Percentiles rank a stretch among this genome's conserved stretches.
Evolutionary conservation across 2,888 invertebrate species (phyloP).

Genomic region (Epinotia brunnichana): DNA sequence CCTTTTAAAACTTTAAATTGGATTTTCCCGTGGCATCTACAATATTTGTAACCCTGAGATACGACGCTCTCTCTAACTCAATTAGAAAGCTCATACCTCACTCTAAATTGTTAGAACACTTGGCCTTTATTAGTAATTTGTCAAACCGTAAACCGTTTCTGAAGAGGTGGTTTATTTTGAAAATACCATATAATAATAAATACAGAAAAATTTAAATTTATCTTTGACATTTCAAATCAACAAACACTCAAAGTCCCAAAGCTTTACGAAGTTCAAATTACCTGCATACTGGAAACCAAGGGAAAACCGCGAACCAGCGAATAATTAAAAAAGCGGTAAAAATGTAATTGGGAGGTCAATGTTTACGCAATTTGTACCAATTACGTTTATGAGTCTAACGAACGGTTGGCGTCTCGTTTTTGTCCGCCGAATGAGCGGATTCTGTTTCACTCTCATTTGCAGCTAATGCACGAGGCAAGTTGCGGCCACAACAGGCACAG

Average conservation of each 20-base stretch:
- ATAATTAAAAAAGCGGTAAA: constrained; percentile 20
- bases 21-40: not conserved
- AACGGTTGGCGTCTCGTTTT: constrained; percentile 9
- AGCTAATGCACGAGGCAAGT: constrained; percentile 34
- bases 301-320: constrained; percentile 8
- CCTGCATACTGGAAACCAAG: not conserved
- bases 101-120: constrained; percentile 15
- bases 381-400: constrained; percentile 21
- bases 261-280: constrained; percentile 2
- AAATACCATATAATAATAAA: too few species aligned
- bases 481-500: constrained; percentile 27
- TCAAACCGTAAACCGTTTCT: too few species aligned
- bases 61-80: constrained; percentile 7
- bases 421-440: not conserved
- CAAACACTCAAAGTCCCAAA: not conserved
- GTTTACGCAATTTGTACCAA: constrained; percentile 28
- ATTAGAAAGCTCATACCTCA: constrained; percentile 17
- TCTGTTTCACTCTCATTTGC: constrained; percentile 32
- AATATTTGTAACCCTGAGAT: constrained; percentile 15
- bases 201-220: not conserved
- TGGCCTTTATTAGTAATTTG: not conserved
- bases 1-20: not conserved
- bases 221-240: too few species aligned
- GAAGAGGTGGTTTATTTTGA: too few species aligned
- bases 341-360: constrained; percentile 25